These are phyloP conservation scores for Solea senegalensis DNA, from an alignment of 2,113 vertebrate species.

Conservation along the genomic window DNA sequence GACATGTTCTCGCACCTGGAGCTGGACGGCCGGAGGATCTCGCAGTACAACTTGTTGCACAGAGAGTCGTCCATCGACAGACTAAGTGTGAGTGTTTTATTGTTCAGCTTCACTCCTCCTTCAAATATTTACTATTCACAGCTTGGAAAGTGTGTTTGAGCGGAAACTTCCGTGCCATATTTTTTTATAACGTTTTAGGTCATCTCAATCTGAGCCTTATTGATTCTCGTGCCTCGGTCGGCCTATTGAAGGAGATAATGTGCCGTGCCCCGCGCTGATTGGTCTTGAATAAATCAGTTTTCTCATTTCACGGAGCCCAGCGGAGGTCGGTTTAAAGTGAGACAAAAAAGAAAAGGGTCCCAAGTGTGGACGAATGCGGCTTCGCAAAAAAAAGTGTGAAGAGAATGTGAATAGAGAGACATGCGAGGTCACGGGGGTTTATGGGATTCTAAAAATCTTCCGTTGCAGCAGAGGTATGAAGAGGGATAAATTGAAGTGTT, in stretches of 20 bases:
- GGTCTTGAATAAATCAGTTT: conserved; percentile 22
- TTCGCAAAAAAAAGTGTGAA: conserved; percentile 13
- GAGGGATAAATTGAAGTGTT: conserved; percentile 25
- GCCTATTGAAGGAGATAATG: not conserved
- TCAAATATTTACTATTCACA: not conserved
- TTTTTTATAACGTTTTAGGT: not conserved
- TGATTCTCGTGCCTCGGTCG: not conserved
- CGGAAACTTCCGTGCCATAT: not conserved
- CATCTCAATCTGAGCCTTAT: too few relatives aligned
- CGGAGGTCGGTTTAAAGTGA: conserved; percentile 1
- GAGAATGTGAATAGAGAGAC: conserved; percentile 2
- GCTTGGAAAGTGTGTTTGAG: not conserved
- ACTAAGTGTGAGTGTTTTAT: conserved; percentile 65
- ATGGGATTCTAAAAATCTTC: conserved; percentile 5
- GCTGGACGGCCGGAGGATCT: conserved; percentile 59
- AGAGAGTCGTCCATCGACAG: conserved; percentile 44
- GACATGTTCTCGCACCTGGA: conserved; percentile 64
- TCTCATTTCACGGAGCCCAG: conserved; percentile 11
- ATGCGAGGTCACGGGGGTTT: conserved; percentile 7
- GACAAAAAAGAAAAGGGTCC: not conserved
- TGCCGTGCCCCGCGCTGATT: not conserved
- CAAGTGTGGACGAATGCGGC: conserved; percentile 1
- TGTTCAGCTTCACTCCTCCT: not conserved
- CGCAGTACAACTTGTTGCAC: conserved; percentile 68
- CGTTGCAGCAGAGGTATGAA: conserved; percentile 11